Evolutionary conservation across 1,140 invertebrate genomes (phyloP), one percentile per base, ranked within the genome.

Genomic region (Calosoma granatense): DNA sequence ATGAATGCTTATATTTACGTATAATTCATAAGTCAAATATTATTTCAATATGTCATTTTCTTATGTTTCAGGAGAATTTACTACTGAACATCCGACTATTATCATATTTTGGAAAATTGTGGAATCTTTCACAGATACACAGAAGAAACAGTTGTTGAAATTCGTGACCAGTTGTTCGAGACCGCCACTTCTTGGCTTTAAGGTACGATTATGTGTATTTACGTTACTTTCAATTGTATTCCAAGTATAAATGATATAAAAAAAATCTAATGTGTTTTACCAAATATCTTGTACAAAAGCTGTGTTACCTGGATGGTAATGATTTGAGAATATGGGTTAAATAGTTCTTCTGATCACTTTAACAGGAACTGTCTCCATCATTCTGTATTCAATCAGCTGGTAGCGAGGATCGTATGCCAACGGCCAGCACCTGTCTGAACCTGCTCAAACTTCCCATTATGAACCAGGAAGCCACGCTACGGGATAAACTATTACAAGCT

Each of bases 361-460:
- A 74, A 2, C 63, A 94, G 89, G 92, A 97, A 71, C 72, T 98
- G 39, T 88, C 93, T 74, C 95, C 94, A 26, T 85, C 89, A 12
- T 95, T 98, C 73, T 94, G 92, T 67, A 94, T 98, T 65, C 93
- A 97, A 69, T 86, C 89, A 62, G 90, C 89, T 20, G 93, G 92
- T 14, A 85, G 86, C 36, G 76, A 83, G 51, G 89, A 96, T 67
- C 82, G 94, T 20, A 79, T 98, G 61, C 94, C 95, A 0, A 94
- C 93, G 23, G 90, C 95, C 3, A 94, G 91, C 70, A 98, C 96
- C 14, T 99, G 96, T 72, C 94, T 98, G 85, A 98, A 99, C 79
- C 80, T 98, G 41, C 74, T 99, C 14, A 98, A 98, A 73, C 78
- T 99, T 57, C 95, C 95, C 0, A 87, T 95, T 64, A 95, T 94